Conservation (phyloP, 2,888 invertebrate genomes). For the Drosophila mercatorum region DNA sequence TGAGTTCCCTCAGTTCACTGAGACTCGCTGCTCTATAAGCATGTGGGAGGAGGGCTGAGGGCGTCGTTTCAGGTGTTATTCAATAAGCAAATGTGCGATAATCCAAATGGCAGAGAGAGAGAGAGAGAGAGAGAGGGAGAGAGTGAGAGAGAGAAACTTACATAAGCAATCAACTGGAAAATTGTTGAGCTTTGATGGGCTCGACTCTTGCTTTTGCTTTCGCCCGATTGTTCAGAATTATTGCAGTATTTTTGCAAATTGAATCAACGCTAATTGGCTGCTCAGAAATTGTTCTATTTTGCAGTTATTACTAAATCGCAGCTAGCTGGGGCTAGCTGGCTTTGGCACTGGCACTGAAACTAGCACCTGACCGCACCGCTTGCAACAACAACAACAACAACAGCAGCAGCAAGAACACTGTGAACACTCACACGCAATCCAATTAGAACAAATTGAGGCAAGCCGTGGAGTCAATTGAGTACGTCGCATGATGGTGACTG, state of each 20-base stretch:
- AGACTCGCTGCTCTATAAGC: too few species aligned
- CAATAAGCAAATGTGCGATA: not conserved
- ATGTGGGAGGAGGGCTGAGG: too few species aligned
- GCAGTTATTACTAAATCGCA: constrained; percentile 44
- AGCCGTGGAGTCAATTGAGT: constrained; percentile 46
- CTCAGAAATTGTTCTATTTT: constrained; percentile 38
- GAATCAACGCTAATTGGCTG: constrained; percentile 71
- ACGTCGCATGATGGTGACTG: constrained; percentile 43
- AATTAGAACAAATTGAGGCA: constrained; percentile 58
- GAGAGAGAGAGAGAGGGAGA: not conserved
- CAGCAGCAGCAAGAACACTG: constrained; percentile 16
- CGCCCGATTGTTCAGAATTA: constrained; percentile 15
- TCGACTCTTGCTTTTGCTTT: constrained; percentile 10
- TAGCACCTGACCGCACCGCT: constrained; percentile 36
- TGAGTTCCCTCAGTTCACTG: not conserved
- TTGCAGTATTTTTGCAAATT: constrained; percentile 61
- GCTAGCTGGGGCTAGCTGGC: constrained; percentile 26
- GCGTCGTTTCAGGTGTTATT: not conserved
- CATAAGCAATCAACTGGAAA: constrained; percentile 39
- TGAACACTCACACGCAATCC: constrained; percentile 62
- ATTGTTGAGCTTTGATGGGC: constrained; percentile 24
- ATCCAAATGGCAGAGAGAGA: not conserved
- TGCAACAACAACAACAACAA: constrained; percentile 18
- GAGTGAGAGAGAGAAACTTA: constrained; percentile 14
- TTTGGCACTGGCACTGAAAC: constrained; percentile 40